Conservation (phyloP, 2,888 invertebrate species). For the Nebria salina region DNA sequence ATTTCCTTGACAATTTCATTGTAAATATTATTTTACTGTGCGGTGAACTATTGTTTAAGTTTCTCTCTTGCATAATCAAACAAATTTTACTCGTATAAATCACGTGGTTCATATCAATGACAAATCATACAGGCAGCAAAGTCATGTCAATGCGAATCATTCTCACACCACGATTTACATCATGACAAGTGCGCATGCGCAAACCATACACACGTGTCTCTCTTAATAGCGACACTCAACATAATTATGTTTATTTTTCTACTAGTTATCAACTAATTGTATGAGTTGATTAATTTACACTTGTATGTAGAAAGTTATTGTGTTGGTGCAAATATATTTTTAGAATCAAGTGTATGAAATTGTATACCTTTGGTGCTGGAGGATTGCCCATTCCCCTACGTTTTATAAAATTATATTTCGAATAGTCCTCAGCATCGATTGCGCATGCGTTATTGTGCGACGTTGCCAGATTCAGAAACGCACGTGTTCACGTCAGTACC, state of each 20-base stretch:
- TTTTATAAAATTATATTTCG: slow-evolving; percentile 13
- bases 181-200: background rate
- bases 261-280: no score
- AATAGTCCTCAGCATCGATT: slow-evolving; percentile 14
- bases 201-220: background rate
- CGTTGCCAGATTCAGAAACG: slow-evolving; percentile 35
- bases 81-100: background rate
- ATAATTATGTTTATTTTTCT: background rate
- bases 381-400: background rate
- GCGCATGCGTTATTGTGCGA: slow-evolving; percentile 13
- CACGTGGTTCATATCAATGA: background rate
- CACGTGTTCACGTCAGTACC: slow-evolving; percentile 13
- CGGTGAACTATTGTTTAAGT: background rate
- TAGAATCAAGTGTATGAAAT: background rate
- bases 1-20: background rate
- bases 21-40: background rate
- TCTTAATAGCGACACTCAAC: background rate
- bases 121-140: background rate
- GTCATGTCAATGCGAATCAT: background rate
- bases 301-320: no score
- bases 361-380: background rate
- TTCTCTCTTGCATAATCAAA: background rate
- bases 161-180: background rate
- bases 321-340: background rate
- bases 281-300: no score